Conservation (phyloP, 1,140 invertebrate genomes). For the Drosophila baimaii region DNA sequence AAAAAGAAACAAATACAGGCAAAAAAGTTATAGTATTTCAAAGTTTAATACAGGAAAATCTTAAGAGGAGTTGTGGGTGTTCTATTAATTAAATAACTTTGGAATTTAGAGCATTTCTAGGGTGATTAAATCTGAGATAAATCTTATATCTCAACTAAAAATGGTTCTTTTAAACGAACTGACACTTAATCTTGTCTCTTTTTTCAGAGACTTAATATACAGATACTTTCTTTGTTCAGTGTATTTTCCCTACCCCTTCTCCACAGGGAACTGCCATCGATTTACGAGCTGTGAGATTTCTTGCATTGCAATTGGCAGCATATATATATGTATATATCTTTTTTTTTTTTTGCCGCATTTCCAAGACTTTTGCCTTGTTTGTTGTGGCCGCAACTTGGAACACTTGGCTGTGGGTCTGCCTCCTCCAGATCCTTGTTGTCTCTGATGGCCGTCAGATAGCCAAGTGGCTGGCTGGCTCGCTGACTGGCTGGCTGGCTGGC, state of each 20-base stretch:
- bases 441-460: constrained; percentile 67
- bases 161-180: too few species aligned
- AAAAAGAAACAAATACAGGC: constrained; percentile 18
- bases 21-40: not conserved
- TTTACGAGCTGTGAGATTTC: constrained; percentile 81
- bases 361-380: constrained; percentile 32
- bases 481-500: constrained; percentile 9
- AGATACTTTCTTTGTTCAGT: not conserved
- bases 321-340: not conserved
- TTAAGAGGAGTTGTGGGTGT: too few species aligned
- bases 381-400: constrained; percentile 18
- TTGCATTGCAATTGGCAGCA: constrained; percentile 57
- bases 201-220: too few species aligned
- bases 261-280: constrained; percentile 52
- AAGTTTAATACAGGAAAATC: not conserved
- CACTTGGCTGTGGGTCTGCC: constrained; percentile 23
- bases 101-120: not conserved
- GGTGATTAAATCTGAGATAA: too few species aligned
- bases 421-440: constrained; percentile 28
- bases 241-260: constrained; percentile 9
- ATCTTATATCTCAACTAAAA: too few species aligned
- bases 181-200: too few species aligned
- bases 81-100: not conserved
- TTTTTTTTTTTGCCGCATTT: constrained; percentile 19
- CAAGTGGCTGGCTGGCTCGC: constrained; percentile 9